Evolutionary conservation across 2,888 invertebrate genomes (phyloP).

Genomic region (Chloromyia formosa): DNA sequence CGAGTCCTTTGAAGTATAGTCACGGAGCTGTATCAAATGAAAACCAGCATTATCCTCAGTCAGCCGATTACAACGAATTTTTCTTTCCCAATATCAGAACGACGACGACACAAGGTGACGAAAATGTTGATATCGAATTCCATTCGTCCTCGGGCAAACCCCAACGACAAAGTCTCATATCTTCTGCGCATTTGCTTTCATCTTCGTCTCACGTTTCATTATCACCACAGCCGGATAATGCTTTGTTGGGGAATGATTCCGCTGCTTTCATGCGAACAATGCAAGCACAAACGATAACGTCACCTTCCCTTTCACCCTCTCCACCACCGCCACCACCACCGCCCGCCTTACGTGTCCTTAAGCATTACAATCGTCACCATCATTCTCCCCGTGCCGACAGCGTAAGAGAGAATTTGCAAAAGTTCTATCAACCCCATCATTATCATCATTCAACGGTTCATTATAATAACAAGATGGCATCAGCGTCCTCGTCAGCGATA

Average conservation of each 20-base stretch:
- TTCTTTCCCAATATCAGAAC: neutral
- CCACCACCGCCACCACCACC: slow-evolving; percentile 30
- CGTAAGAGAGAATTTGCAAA: slow-evolving; percentile 58
- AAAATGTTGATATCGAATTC: slow-evolving; percentile 1
- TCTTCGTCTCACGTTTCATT: slow-evolving; percentile 6
- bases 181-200: slow-evolving; percentile 2
- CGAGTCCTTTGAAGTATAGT: neutral
- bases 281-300: neutral
- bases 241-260: slow-evolving; percentile 21
- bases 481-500: slow-evolving; percentile 27
- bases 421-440: slow-evolving; percentile 58
- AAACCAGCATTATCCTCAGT: neutral
- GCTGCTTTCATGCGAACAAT: neutral
- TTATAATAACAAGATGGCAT: slow-evolving; percentile 26
- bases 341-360: neutral
- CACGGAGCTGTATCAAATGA: neutral
- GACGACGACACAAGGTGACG: neutral
- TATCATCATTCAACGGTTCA: slow-evolving; percentile 19
- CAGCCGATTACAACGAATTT: neutral
- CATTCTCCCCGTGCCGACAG: slow-evolving; percentile 51
- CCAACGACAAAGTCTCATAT: neutral
- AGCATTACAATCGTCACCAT: slow-evolving; percentile 49
- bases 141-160: neutral
- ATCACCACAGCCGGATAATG: neutral
- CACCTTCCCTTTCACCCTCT: slow-evolving; percentile 16